Evolutionary conservation across 2,888 invertebrate species (phyloP), one percentile per base, ranked within the genome.

Genomic region (Netelia virgata): DNA sequence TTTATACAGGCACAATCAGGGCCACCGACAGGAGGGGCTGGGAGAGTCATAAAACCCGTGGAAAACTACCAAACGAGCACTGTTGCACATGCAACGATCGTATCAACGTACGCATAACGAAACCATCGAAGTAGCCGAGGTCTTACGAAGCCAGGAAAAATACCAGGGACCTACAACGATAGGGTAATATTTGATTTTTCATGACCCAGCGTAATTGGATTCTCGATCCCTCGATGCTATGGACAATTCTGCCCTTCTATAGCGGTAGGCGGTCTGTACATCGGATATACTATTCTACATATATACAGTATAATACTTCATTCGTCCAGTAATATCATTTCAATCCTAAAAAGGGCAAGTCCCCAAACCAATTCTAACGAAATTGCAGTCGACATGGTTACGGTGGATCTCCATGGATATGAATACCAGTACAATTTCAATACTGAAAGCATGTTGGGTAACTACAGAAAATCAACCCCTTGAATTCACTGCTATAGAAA

Each of bases 1-100:
- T 72, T 84, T 82, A 68, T 81, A 66, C 74, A 74, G 64, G 63
- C 75, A 63, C 72, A 76, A 77, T 74, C 74, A 69, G 55, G 69
- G 83, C 79, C 70, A 68, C 83, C 66, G 83, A 73, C 83, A 76
- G 41, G 20, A 28, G 61, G 66, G 57, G 20, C 20, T 14, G n/a
- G 16, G n/a, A 72, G 57, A 41, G 36, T 64, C 59, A 36, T 68
- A 41, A 66, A 72, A 20, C 47, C 28, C 36, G 53, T 41, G 61
- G 28, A 70, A 74, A 69, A 74, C 53, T 63, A 61, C 77, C 69
- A 70, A 36, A 43, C 47, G 14, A 36, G 18, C 18, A 47, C 77
- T 69, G 57, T 41, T 36, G 47, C 69, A 23, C 69, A 53, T 36
- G n/a, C 16, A 28, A 16, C 14, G 11, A 5, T 69, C 14, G 53